Base-by-base conservation (phyloP, 2,797 vertebrate genomes). In the Chanos chanos region DNA sequence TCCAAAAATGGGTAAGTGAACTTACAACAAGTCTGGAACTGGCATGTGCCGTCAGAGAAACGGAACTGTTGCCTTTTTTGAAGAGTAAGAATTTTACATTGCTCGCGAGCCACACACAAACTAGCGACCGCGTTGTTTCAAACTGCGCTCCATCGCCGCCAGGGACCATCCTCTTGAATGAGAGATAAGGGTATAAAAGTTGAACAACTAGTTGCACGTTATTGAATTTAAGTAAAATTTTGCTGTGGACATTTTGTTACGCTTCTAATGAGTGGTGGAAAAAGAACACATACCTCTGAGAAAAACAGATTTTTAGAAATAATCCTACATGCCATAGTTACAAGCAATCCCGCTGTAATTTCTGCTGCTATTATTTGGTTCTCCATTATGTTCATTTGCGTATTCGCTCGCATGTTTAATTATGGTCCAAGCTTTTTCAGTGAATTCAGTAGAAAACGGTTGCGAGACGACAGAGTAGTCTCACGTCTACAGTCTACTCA, bases 91-190 rank as follows among this genome's bases (percentile, higher is more conserved):
- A 67, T 37, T 70, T 70, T 18, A 70, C 16, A 63, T 70, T 64
- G 48, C 68, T 65, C 25, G 66, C 65, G 9, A 68, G 34, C 66
- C 71, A 73, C 18, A 69, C 66, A 52, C 70, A 72, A 18, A 49
- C 68, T 7, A 70, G 34, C 1, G 68, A 60, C 24, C 61, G 48
- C 24, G 52, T 65, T 30, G 57, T 10, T 25, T 60, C 54, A 21
- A 53, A 54, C 10, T 40, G 34, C 13, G 43, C 30, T 7, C 39
- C 34, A 4, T 30, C 55, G 10, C 27, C 36, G 19, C 7, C n/a
- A 12, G 24, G 18, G 15, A 8, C 21, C 13, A 10, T 45, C 8
- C 45, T 36, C 39, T 61, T 57, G 30, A 53, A 58, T 19, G 37
- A 6, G 48, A 28, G 3, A 33, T n/a, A n/a, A n/a, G n/a, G n/a